These are phyloP conservation scores for Eublepharis macularius DNA, from an alignment of 2,113 vertebrate genomes.

Conservation along the genomic window DNA sequence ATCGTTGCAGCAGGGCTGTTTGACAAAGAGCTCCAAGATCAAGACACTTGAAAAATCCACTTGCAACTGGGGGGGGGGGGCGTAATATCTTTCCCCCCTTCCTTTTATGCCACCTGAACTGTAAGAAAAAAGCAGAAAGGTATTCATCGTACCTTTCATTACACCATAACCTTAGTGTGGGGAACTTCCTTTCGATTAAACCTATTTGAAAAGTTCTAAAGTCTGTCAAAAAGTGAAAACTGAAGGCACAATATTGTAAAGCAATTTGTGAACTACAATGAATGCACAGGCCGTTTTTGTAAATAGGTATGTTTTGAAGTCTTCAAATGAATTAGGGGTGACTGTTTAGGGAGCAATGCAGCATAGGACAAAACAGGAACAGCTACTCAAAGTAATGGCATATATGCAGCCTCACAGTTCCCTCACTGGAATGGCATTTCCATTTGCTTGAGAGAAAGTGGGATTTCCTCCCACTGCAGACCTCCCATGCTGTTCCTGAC, in stretches of 20 bases:
- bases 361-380: slow-evolving; percentile 2
- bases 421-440: too few relatives aligned
- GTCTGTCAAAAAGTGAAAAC: slow-evolving; percentile 41
- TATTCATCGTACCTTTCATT: not conserved
- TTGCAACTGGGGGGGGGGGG: too few relatives aligned
- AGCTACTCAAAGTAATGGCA: slow-evolving; percentile 33
- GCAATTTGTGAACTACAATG: not conserved
- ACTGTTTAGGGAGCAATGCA: not conserved
- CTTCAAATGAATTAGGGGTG: not conserved
- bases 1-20: not conserved
- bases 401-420: too few relatives aligned
- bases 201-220: slow-evolving; percentile 65
- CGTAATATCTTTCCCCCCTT: not conserved
- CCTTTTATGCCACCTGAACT: slow-evolving; percentile 19
- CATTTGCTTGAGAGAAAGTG: too few relatives aligned
- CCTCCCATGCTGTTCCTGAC: too few relatives aligned
- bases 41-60: not conserved
- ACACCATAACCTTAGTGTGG: slow-evolving; percentile 50
- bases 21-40: not conserved
- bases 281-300: not conserved
- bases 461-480: too few relatives aligned
- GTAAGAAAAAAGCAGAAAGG: slow-evolving; percentile 36
- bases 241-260: slow-evolving; percentile 38
- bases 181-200: slow-evolving; percentile 63
- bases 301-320: slow-evolving; percentile 22